A percentile compares a stretch with the other conserved stretches of the same genome.
phyloP scores from a whole-genome alignment of 2,797 vertebrate genomes.

The Thamnophis elegans region DNA sequence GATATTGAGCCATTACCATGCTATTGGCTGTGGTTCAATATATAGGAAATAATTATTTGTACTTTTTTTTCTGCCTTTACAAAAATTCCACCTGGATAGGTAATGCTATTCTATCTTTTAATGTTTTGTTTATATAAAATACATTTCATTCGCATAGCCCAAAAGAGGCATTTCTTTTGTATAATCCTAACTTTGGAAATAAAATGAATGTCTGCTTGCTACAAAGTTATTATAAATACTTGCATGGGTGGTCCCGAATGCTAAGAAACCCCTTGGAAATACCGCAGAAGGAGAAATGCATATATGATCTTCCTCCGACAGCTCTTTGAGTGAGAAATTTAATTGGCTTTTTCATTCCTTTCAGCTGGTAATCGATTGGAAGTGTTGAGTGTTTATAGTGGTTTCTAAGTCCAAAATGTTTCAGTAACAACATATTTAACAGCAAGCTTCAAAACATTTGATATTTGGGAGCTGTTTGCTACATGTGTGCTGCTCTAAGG shows the following conservation, averaged over 20 bases:
- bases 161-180: neutral
- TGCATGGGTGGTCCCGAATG: neutral
- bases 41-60: neutral
- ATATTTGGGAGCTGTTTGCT: neutral
- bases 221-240: neutral
- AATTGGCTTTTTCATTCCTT: neutral
- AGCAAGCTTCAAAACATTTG: neutral
- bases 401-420: fast-evolving
- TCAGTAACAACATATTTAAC: neutral
- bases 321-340: neutral
- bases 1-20: neutral
- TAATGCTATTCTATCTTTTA: too few species aligned
- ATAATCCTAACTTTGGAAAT: constrained; percentile 28
- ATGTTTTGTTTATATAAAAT: neutral
- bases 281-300: neutral
- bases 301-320: neutral
- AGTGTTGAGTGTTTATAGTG: fast-evolving
- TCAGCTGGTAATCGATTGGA: neutral
- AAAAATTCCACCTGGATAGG: neutral
- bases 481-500: neutral
- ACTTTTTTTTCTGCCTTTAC: neutral
- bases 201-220: constrained; percentile 8
- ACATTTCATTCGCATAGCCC: neutral
- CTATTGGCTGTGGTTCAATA: constrained; percentile 22
- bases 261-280: neutral